Base-by-base conservation (phyloP, 2,113 vertebrate species). In the Girardinichthys multiradiatus region DNA sequence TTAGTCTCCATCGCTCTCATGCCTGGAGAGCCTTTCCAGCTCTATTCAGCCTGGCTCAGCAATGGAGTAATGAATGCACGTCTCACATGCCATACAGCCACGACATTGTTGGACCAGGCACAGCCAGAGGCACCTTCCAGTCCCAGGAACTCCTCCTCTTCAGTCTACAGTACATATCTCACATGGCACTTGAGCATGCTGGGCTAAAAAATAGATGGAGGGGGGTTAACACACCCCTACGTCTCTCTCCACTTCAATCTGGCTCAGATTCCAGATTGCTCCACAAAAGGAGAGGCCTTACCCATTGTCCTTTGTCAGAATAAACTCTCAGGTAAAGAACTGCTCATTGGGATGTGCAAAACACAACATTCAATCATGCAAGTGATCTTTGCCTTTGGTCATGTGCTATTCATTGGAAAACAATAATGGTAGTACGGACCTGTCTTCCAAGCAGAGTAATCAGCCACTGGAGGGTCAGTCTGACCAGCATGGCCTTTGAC, bases 31-130 rank as follows among this genome's bases (percentile, higher is more conserved):
- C 85, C 76, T 88, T 86, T 82, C 84, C 33, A 59, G 68, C 61
- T 79, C 72, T 83, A 85, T 90, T 90, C 85, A 87, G 82, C 31
- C 29, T 63, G 51, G 71, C 68, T 81, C 74, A 63, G 67, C 85
- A 77, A 83, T 79, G 69, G 79, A 79, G 87, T 74, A 69, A 80
- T 89, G 83, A 91, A 84, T 89, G 88, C 90, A 85, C 85, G 86
- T 89, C 90, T 92, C 80, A 86, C 87, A 92, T 91, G 88, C 92
- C 92, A 91, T 88, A 87, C 86, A 80, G 73, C 81, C 83, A 86
- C 78, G 72, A 63, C 90, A 90, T 85, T 51, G 31, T 68, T 84
- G 82, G 87, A 84, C 80, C 72, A 80, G 80, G 89, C 86, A 76
- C 85, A 82, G 83, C 89, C 77, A 83, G 81, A 76, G 86, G 87